Conservation (phyloP, 2,888 invertebrate species). For the Cheilosia soror region DNA sequence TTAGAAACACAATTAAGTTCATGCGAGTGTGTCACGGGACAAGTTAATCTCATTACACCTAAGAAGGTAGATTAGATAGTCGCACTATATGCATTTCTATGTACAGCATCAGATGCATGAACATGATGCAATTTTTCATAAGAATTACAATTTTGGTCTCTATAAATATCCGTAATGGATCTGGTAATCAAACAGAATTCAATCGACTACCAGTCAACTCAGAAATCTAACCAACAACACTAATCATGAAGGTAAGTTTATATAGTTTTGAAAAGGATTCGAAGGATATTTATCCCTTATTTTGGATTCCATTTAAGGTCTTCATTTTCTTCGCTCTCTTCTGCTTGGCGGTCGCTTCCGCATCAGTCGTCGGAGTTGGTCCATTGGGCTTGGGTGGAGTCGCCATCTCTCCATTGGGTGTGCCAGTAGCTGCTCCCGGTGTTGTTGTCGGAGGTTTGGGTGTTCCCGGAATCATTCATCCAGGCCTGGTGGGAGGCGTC, state of each 20-base stretch:
- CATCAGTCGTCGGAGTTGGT: constrained; percentile 65
- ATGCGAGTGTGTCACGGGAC: constrained; percentile 35
- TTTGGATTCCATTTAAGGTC: constrained; percentile 25
- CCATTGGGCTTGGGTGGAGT: constrained; percentile 53
- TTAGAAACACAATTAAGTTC: constrained; percentile 28
- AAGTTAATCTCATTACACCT: constrained; percentile 55
- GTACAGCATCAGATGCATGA: constrained; percentile 37
- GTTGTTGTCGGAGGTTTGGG: constrained; percentile 63
- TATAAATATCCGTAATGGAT: constrained; percentile 45
- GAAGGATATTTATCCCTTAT: not conserved
- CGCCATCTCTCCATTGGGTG: constrained; percentile 54
- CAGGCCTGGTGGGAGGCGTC: constrained; percentile 54
- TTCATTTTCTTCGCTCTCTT: constrained; percentile 74
- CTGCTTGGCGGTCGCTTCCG: constrained; percentile 71
- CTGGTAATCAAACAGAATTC: constrained; percentile 47
- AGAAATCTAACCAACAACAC: constrained; percentile 18
- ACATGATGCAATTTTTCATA: constrained; percentile 57
- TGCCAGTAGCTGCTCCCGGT: constrained; percentile 56
- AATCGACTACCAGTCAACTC: constrained; percentile 66
- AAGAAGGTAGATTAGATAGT: constrained; percentile 27
- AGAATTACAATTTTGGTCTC: constrained; percentile 39
- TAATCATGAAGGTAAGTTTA: constrained; percentile 61
- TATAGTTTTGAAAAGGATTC: not conserved
- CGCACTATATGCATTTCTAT: not conserved
- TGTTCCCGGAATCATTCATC: constrained; percentile 55